phyloP scores from a whole-genome alignment of 1,140 invertebrate genomes.

The Rhopalosiphum padi region DNA sequence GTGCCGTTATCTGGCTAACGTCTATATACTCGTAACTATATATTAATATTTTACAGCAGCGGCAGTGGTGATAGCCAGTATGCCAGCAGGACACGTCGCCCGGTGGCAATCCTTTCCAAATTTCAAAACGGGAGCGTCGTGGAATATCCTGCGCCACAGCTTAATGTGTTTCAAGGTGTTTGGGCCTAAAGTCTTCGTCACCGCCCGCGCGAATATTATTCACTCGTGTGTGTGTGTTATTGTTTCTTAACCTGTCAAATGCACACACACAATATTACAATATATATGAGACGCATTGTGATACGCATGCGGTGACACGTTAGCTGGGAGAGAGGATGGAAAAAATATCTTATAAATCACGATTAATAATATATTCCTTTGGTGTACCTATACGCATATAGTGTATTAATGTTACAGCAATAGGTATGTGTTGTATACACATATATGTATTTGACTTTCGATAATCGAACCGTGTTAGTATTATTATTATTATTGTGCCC shows the following conservation, averaged over 20 bases:
- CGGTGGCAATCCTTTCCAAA: conserved; percentile 32
- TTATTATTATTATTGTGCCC: conserved; percentile 31
- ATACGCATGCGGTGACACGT: background rate
- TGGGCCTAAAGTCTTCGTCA: background rate
- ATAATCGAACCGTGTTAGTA: conserved; percentile 44
- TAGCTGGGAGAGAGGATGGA: background rate
- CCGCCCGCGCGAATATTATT: conserved; percentile 35
- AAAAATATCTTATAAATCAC: conserved; percentile 36
- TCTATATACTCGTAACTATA: background rate
- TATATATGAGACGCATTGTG: background rate
- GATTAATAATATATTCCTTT: conserved; percentile 26
- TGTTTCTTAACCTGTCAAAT: conserved; percentile 39
- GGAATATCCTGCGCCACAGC: background rate
- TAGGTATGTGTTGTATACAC: background rate
- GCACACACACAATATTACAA: background rate
- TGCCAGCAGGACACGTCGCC: background rate
- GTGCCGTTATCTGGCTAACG: background rate
- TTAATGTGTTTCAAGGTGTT: conserved; percentile 36
- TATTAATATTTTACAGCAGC: background rate
- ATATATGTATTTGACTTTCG: conserved; percentile 33
- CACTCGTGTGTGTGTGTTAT: conserved; percentile 2
- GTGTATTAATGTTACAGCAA: background rate
- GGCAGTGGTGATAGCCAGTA: background rate
- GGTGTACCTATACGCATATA: background rate
- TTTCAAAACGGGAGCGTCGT: conserved; percentile 22